Conservation (phyloP, 2,113 vertebrate species). For the Glaucomys volans region DNA sequence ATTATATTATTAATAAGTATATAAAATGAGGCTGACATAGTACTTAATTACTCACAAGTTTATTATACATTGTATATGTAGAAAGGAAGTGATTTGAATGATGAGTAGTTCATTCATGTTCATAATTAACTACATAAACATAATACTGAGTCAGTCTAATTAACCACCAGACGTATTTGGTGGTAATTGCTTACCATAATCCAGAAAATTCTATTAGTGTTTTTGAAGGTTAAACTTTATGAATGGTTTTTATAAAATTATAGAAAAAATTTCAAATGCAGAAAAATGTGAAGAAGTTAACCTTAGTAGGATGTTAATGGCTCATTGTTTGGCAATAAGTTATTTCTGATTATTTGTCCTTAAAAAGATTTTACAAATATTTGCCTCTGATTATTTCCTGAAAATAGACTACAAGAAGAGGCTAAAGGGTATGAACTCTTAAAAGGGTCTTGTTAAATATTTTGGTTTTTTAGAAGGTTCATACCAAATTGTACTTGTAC, state of each 20-base stretch:
- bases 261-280: neutral
- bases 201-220: neutral
- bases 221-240: conserved; percentile 20
- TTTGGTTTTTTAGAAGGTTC: conserved; percentile 56
- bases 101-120: neutral
- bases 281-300: neutral
- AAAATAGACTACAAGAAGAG: conserved; percentile 38
- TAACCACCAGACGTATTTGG: neutral
- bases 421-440: conserved; percentile 17
- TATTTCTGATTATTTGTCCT: conserved; percentile 36
- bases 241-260: conserved; percentile 36
- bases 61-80: neutral
- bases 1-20: conserved; percentile 41
- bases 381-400: conserved; percentile 61
- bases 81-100: conserved; percentile 10
- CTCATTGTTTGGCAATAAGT: conserved; percentile 27
- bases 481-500: neutral
- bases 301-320: neutral
- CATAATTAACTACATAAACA: neutral
- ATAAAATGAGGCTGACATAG: neutral
- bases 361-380: conserved; percentile 46
- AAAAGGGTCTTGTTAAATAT: neutral
- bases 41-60: neutral
- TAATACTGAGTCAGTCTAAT: neutral
- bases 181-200: conserved; percentile 12